Percentiles rank a stretch among this genome's conserved stretches.
Conservation (phyloP, 2,888 invertebrate species). For the Alitta virens region DNA sequence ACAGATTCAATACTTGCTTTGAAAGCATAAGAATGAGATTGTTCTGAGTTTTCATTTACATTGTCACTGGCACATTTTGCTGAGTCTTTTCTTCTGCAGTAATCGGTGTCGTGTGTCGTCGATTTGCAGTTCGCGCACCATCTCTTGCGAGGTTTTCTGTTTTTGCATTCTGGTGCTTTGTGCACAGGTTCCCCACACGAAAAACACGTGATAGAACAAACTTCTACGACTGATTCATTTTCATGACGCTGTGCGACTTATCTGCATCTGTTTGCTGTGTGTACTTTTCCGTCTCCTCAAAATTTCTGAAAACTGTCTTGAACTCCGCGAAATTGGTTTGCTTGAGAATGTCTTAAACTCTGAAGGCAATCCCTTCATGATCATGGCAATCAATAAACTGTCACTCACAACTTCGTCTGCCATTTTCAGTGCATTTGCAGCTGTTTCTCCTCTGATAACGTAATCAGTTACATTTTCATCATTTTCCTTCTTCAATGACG, state of each 20-base stretch:
- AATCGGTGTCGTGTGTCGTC: too few species aligned
- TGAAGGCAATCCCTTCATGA: conserved; percentile 20
- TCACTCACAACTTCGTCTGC: conserved; percentile 19
- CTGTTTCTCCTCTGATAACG: conserved; percentile 21
- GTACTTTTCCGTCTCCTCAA: background rate
- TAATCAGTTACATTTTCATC: conserved; percentile 23
- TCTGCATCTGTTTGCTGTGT: background rate
- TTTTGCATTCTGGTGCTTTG: too few species aligned
- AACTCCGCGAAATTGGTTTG: conserved; percentile 14
- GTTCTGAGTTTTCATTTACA: too few species aligned
- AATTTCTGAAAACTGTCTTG: conserved; percentile 21
- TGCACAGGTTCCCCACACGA: too few species aligned
- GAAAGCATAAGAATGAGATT: too few species aligned
- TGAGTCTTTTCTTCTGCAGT: too few species aligned
- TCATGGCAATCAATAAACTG: conserved; percentile 21
- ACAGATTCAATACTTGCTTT: too few species aligned
- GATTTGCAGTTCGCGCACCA: too few species aligned
- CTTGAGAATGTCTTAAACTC: conserved; percentile 14
- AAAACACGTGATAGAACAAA: too few species aligned
- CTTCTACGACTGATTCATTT: too few species aligned
- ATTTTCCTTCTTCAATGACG: background rate
- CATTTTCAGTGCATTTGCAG: conserved; percentile 8
- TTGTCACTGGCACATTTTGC: too few species aligned
- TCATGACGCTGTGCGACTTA: background rate
- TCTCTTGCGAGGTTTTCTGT: too few species aligned